Conservation (phyloP, 2,113 vertebrate species). For the Melanerpes aurifrons region DNA sequence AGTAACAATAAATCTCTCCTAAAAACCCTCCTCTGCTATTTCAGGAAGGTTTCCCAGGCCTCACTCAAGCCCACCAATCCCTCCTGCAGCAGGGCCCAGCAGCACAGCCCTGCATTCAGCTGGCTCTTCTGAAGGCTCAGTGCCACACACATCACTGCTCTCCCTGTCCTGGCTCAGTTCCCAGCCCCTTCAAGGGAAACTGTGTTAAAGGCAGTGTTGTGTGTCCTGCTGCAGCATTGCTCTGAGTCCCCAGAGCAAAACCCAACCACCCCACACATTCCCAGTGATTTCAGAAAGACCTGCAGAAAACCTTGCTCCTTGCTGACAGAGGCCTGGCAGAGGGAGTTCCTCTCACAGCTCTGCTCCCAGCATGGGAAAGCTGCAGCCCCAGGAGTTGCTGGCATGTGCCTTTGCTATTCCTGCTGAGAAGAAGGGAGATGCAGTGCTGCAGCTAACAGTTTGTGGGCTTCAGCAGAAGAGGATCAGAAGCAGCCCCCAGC, state of each 20-base stretch:
- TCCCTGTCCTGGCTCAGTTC: conserved; percentile 9
- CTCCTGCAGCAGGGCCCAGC: not conserved
- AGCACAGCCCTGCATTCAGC: not conserved
- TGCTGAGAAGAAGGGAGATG: not conserved
- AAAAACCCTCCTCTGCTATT: not conserved
- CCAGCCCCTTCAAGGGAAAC: not conserved
- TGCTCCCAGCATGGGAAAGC: not conserved
- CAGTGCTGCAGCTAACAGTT: not conserved
- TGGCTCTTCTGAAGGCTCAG: not conserved
- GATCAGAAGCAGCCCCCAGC: not conserved
- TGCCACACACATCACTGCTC: not conserved
- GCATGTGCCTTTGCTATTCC: not conserved
- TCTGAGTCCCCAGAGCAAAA: not conserved
- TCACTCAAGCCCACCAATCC: not conserved
- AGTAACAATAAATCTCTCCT: not conserved
- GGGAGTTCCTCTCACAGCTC: not conserved
- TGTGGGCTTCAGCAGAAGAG: not conserved
- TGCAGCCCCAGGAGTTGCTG: not conserved
- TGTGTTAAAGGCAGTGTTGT: not conserved
- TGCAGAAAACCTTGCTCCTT: conserved; percentile 3
- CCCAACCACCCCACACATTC: not conserved
- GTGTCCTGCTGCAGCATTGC: not conserved
- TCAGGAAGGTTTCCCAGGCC: not conserved
- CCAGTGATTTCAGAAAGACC: not conserved
- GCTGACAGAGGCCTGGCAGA: not conserved